Conservation (phyloP, 2,113 vertebrate genomes). For the Labrus mixtus region DNA sequence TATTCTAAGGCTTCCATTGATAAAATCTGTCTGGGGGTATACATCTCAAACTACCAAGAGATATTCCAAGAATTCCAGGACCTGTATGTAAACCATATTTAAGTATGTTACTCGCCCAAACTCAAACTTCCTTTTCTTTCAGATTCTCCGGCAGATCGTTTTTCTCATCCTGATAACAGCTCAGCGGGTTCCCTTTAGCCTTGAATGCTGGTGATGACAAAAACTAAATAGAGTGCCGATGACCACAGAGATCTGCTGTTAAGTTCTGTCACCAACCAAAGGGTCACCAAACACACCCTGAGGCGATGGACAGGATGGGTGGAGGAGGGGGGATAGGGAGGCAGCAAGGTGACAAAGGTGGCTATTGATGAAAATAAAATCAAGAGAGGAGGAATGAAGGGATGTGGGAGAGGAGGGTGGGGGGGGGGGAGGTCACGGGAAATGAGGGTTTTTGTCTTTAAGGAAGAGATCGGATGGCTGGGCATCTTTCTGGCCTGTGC, state of each 20-base stretch:
- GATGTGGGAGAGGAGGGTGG: neutral
- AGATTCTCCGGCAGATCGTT: slow-evolving; percentile 26
- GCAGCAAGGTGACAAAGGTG: slow-evolving; percentile 77
- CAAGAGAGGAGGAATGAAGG: slow-evolving; percentile 35
- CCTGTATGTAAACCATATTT: slow-evolving; percentile 1
- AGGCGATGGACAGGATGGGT: slow-evolving; percentile 57
- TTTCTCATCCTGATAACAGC: slow-evolving; percentile 38
- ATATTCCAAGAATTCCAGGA: slow-evolving; percentile 25
- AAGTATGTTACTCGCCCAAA: slow-evolving; percentile 14
- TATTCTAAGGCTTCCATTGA: neutral
- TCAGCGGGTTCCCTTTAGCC: slow-evolving; percentile 13
- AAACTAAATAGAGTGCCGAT: slow-evolving; percentile 30
- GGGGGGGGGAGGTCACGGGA: slow-evolving; percentile 51
- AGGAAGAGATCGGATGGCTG: slow-evolving; percentile 74
- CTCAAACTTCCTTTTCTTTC: slow-evolving; percentile 37
- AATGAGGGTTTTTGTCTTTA: slow-evolving; percentile 78
- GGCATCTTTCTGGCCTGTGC: slow-evolving; percentile 64
- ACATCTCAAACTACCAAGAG: slow-evolving; percentile 7
- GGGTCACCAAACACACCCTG: slow-evolving; percentile 64
- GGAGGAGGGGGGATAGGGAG: slow-evolving; percentile 33
- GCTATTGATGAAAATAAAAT: slow-evolving; percentile 77
- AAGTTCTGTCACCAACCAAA: slow-evolving; percentile 61
- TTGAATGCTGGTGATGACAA: slow-evolving; percentile 65
- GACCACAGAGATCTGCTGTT: slow-evolving; percentile 36
- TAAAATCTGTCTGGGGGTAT: slow-evolving; percentile 7